Percentiles rank a stretch among this genome's conserved stretches.
Conservation (phyloP, 2,797 vertebrate species). For the Antrozous pallidus region DNA sequence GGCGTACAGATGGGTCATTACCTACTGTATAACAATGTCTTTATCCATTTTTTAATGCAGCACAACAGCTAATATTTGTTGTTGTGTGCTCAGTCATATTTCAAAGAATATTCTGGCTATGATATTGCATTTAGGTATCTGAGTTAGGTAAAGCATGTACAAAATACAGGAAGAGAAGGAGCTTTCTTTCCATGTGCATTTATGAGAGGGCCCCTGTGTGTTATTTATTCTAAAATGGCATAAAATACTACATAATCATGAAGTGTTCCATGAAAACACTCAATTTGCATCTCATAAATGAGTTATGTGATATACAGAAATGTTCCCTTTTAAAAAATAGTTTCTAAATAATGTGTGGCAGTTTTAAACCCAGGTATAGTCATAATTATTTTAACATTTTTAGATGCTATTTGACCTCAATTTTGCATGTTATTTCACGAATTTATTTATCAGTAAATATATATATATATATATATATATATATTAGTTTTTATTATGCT, state of each 20-base stretch:
- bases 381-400: neutral
- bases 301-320: neutral
- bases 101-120: neutral
- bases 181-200: neutral
- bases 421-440: neutral
- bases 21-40: neutral
- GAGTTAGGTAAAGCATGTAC: neutral
- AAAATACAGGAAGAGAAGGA: neutral
- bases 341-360: neutral
- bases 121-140: neutral
- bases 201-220: neutral
- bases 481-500: neutral
- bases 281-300: neutral
- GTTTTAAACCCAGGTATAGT: neutral
- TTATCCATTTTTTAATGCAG: neutral
- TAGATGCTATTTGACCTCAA: neutral
- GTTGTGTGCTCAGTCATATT: neutral
- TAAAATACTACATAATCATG: neutral
- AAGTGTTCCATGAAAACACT: neutral
- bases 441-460: neutral
- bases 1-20: neutral
- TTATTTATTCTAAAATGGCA: neutral
- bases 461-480: neutral
- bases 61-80: neutral
- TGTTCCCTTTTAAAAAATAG: neutral